Evolutionary conservation across 2,888 invertebrate species (phyloP).

Genomic region (Nesidiocoris tenuis): DNA sequence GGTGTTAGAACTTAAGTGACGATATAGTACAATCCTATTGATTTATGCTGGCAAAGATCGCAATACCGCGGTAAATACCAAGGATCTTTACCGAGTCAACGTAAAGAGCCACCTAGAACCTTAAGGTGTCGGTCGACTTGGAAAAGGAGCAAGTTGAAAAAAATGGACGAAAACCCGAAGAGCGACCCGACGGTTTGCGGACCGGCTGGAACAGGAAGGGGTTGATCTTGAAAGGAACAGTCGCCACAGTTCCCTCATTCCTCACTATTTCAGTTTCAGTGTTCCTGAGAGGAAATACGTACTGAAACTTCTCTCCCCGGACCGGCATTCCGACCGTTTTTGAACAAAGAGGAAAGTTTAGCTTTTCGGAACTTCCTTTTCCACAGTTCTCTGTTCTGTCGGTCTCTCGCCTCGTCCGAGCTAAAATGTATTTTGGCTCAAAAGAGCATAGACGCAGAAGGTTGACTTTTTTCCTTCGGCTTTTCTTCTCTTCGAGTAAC

Average conservation of each 20-base stretch:
- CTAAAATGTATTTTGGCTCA: constrained; percentile 8
- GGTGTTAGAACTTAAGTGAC: no score
- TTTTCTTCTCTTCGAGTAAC: not conserved
- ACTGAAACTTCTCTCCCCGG: not conserved
- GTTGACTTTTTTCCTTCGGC: not conserved
- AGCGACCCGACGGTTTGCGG: not conserved
- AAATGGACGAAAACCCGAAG: not conserved
- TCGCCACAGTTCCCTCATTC: not conserved
- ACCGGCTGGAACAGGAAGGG: no score
- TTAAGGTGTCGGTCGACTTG: not conserved
- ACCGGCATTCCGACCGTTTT: constrained; percentile 18
- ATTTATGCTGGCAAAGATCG: no score
- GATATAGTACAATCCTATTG: no score
- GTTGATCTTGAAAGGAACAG: not conserved
- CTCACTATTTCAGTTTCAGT: not conserved
- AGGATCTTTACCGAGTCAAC: no score
- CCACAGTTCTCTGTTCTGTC: not conserved
- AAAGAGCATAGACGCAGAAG: not conserved
- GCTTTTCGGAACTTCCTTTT: constrained; percentile 10
- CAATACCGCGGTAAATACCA: no score
- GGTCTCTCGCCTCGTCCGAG: not conserved
- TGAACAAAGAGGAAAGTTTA: constrained; percentile 34
- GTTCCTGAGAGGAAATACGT: not conserved
- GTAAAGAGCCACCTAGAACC: no score
- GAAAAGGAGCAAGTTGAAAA: not conserved